Conservation (phyloP, 2,797 vertebrate species). For the Diplodus puntazzo region DNA sequence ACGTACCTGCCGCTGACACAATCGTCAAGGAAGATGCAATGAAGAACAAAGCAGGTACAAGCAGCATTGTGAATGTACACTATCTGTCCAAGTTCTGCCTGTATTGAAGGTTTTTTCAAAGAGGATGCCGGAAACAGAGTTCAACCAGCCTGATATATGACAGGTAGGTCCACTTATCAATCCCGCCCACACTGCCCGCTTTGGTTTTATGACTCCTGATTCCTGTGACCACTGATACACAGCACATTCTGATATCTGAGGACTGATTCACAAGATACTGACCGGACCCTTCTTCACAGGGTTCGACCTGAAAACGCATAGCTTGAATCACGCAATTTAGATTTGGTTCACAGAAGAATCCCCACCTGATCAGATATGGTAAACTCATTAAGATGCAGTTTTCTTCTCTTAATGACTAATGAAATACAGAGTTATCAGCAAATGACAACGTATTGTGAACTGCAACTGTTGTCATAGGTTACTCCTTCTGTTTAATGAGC, state of each 20-base stretch:
- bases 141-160: constrained; percentile 14
- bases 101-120: neutral
- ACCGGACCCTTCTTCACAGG: neutral
- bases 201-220: constrained; percentile 40
- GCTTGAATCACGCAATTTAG: neutral
- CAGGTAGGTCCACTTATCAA: constrained; percentile 30
- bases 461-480: neutral
- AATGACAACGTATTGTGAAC: neutral
- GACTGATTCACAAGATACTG: too few species aligned
- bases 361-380: neutral
- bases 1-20: constrained; percentile 57
- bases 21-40: constrained; percentile 29
- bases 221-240: constrained; percentile 23
- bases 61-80: constrained; percentile 38
- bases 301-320: neutral
- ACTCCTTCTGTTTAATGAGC: neutral
- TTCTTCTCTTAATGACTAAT: neutral
- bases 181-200: constrained; percentile 8
- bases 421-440: neutral
- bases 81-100: neutral
- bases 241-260: constrained; percentile 46
- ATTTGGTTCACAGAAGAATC: too few species aligned
- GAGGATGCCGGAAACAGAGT: neutral
- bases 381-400: neutral
- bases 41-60: constrained; percentile 39